phyloP scores from a whole-genome alignment of 30 jellyfish, hydroid and myxozoan genomes.

The Morbakka virulenta region DNA sequence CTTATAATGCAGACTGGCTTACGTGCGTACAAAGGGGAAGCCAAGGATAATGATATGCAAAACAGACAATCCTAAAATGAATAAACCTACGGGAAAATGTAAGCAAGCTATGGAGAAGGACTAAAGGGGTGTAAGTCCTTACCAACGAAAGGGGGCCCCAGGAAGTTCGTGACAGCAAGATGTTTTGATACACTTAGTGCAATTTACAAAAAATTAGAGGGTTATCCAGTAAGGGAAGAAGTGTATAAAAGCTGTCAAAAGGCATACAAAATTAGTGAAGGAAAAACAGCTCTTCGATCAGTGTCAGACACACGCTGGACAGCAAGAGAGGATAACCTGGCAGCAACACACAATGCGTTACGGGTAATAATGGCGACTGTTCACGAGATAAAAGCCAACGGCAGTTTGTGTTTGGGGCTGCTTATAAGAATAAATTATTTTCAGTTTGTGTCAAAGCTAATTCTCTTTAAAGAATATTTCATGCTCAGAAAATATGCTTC shows the following conservation, averaged over 20 bases:
- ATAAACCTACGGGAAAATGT: too few species aligned
- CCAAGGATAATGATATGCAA: too few species aligned
- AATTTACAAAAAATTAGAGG: neutral
- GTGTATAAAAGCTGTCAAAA: neutral
- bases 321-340: neutral
- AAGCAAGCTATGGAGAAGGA: too few species aligned
- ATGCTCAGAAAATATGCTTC: too few species aligned
- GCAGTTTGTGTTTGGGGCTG: neutral
- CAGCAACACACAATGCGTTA: neutral
- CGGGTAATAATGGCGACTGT: neutral
- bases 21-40: too few species aligned
- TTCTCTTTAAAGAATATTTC: too few species aligned
- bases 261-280: neutral
- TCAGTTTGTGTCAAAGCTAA: too few species aligned
- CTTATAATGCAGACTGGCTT: too few species aligned
- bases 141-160: too few species aligned
- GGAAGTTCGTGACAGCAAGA: too few species aligned
- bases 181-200: neutral
- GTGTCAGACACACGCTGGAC: neutral
- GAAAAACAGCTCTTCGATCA: neutral
- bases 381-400: neutral
- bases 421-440: neutral
- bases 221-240: neutral
- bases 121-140: too few species aligned
- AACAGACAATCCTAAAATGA: too few species aligned